Evolutionary conservation across 2,797 vertebrate species (phyloP).

Genomic region (Sarcoramphus papa): DNA sequence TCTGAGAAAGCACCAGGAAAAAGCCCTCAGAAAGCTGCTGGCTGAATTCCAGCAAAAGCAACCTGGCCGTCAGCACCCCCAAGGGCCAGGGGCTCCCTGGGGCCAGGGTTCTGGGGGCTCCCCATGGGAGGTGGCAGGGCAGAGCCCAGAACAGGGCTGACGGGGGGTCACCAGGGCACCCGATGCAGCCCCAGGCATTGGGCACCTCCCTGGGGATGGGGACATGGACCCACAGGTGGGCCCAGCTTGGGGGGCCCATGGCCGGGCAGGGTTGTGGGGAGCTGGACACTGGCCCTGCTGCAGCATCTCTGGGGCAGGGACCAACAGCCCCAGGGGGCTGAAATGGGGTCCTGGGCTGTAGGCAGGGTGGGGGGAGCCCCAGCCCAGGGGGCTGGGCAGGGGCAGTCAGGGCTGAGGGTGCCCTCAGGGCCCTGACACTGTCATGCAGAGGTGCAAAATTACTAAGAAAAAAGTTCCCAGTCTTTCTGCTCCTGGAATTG

Average conservation of each 20-base stretch:
- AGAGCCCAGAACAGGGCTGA: not conserved
- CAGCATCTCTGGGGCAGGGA: not conserved
- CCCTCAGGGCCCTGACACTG: not conserved
- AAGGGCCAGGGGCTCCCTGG: not conserved
- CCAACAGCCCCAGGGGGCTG: not conserved
- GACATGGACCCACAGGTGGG: not conserved
- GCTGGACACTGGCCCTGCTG: not conserved
- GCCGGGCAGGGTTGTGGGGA: not conserved
- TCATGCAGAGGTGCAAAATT: not conserved
- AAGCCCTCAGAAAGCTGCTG: not conserved
- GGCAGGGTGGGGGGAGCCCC: not conserved
- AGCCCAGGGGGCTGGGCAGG: not conserved
- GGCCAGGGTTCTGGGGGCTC: not conserved
- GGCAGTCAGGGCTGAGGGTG: not conserved
- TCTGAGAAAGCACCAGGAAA: not conserved
- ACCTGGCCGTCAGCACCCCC: accelerated
- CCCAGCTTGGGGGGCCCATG: not conserved
- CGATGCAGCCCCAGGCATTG: accelerated
- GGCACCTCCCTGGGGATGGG: not conserved
- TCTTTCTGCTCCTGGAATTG: not conserved
- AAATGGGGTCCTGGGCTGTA: not conserved
- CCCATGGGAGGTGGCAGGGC: not conserved
- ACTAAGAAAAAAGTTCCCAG: not conserved
- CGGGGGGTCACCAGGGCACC: accelerated
- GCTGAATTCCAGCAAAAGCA: not conserved